Base-by-base conservation (phyloP, 2,888 invertebrate species). In the Thera obeliscata region DNA sequence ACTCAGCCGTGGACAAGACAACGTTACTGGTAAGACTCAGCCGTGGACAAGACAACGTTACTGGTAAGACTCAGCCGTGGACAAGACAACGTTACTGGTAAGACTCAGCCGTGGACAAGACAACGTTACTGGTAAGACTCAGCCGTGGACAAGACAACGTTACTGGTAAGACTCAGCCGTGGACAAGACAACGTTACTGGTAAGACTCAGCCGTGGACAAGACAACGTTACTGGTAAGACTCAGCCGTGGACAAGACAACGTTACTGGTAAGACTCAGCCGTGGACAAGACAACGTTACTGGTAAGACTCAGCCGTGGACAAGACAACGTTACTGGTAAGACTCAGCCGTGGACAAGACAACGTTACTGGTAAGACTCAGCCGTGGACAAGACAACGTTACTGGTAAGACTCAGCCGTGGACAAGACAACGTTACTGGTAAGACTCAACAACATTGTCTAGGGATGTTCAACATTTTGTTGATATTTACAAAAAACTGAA, bases 221-320 rank as follows among this genome's bases (percentile, higher is more conserved):
- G 9, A 52, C 38, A 3, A 50, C 70, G 0, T 9, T 76, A 1
- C 65, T n/a, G n/a, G n/a, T n/a, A n/a, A n/a, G n/a, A n/a, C n/a
- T n/a, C n/a, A 0, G 76, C 81, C 0, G 79, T 76, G 0, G 80
- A 81, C 8, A 56, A 33, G 9, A 52, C 38, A 3, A 50, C 70
- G 0, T 9, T 76, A 1, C 65, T n/a, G n/a, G n/a, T n/a, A n/a
- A n/a, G n/a, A n/a, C n/a, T n/a, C n/a, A 0, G 76, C 81, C 0
- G 79, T 76, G 0, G 80, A 81, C 8, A 56, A 33, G 9, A 52
- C 38, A 3, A 50, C 70, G 0, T 9, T 76, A 1, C 65, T n/a
- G n/a, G n/a, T n/a, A n/a, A n/a, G n/a, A n/a, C n/a, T n/a, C n/a
- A 0, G 76, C 81, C 0, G 79, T 76, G 0, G 80, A 81, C 8